Percentiles rank a stretch among this genome's conserved stretches.
phyloP scores from a whole-genome alignment of 1,140 invertebrate genomes.

The Ostrea edulis region DNA sequence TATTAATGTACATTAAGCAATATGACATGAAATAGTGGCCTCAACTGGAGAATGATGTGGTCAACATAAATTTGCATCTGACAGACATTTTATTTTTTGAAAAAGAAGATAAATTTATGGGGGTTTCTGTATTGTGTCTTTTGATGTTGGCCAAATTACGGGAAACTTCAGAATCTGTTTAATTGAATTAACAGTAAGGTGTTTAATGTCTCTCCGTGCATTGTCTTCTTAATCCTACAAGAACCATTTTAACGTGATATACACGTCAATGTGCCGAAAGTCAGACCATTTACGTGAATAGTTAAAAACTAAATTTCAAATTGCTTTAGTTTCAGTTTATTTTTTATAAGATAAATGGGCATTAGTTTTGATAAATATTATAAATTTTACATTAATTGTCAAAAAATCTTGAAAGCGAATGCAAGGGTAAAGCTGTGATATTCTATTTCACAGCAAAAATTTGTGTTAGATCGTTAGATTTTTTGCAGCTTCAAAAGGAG shows the following conservation, averaged over 20 bases:
- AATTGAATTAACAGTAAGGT: background rate
- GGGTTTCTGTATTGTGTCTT: background rate
- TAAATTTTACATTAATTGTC: background rate
- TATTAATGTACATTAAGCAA: background rate
- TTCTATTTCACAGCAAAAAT: background rate
- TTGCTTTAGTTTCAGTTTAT: slow-evolving; percentile 6
- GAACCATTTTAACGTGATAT: background rate
- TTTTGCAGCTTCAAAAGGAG: slow-evolving; percentile 6
- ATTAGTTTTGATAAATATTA: background rate
- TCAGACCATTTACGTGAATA: slow-evolving; percentile 9
- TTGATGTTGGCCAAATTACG: background rate
- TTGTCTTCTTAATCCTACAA: background rate
- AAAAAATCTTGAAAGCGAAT: slow-evolving; percentile 10
- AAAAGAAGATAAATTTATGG: background rate
- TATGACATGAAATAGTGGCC: background rate
- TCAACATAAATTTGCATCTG: background rate
- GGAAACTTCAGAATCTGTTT: background rate
- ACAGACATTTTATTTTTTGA: background rate
- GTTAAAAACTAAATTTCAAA: background rate
- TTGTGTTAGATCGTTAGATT: background rate
- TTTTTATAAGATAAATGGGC: slow-evolving; percentile 11
- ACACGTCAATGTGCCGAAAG: background rate
- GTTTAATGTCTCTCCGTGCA: background rate
- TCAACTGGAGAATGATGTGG: background rate
- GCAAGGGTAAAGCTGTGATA: background rate